Evolutionary conservation across 35 echinoderm and acorn worm genomes (phyloP).

Genomic region (Heliocidaris erythrogramma): DNA sequence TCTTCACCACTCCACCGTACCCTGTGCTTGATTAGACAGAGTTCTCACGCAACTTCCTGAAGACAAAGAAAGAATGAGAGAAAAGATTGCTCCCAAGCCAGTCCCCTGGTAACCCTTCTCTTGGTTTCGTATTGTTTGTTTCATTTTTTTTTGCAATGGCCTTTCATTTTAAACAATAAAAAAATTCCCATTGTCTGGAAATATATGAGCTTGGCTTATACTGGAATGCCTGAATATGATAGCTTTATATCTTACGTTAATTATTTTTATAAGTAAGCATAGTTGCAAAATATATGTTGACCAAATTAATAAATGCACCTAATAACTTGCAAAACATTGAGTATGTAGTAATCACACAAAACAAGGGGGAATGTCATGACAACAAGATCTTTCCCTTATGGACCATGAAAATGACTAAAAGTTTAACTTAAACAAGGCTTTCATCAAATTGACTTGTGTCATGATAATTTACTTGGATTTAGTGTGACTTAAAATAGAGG

Average conservation of each 20-base stretch:
- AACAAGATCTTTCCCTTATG: background rate
- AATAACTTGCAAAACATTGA: background rate
- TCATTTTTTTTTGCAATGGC: background rate
- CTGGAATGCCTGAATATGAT: background rate
- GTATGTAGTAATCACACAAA: background rate
- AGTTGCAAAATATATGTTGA: background rate
- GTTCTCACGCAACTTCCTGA: slow-evolving; percentile 15
- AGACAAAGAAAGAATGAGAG: background rate
- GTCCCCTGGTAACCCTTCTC: background rate
- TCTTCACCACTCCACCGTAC: slow-evolving; percentile 14
- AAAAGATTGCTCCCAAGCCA: background rate
- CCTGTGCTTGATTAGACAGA: slow-evolving; percentile 25
- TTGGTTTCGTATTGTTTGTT: background rate
- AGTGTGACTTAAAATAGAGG: no score
- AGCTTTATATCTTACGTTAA: background rate
- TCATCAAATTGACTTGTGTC: no score
- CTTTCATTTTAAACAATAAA: background rate
- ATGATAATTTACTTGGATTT: no score
- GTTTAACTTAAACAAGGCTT: no score
- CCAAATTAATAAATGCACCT: background rate
- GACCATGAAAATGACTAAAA: background rate
- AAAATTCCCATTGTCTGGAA: background rate
- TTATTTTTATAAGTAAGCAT: background rate
- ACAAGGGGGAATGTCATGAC: background rate
- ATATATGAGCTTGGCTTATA: background rate